Evolutionary conservation across 2,113 vertebrate species (phyloP).

Genomic region (Tupaia chinensis): DNA sequence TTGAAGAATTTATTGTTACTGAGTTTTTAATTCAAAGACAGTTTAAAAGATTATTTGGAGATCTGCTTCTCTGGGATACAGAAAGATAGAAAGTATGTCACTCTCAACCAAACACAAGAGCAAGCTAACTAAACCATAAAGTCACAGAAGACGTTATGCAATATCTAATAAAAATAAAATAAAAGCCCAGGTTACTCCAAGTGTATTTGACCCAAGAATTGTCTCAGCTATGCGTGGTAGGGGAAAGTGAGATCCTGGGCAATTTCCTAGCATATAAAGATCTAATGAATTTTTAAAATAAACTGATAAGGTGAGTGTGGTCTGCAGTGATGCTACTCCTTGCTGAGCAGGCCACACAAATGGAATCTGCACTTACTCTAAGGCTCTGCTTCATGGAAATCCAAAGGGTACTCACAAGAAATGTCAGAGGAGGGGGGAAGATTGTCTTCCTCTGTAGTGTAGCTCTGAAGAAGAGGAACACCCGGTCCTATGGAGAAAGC

Average conservation of each 20-base stretch:
- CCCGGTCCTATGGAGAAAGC: background rate
- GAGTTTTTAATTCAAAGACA: background rate
- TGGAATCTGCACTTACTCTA: background rate
- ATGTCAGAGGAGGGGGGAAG: background rate
- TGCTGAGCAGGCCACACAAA: rapidly evolving
- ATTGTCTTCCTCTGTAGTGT: rapidly evolving
- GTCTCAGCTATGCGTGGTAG: background rate
- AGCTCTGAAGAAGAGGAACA: background rate
- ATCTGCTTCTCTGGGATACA: background rate
- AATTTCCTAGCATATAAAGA: background rate
- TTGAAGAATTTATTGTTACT: background rate
- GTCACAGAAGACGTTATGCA: background rate
- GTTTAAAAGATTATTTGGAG: background rate
- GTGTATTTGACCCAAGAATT: background rate
- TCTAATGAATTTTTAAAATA: background rate
- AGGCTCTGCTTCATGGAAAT: background rate
- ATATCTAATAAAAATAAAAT: background rate
- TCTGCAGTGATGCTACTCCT: background rate
- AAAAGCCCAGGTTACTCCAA: background rate
- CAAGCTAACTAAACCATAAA: background rate
- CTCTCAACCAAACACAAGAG: background rate
- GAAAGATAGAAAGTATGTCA: background rate
- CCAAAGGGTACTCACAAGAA: background rate
- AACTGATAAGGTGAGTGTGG: background rate
- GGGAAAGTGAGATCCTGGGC: background rate